Evolutionary conservation across 1,140 invertebrate genomes (phyloP), one percentile per base, ranked within the genome.

Genomic region (Lethocerus indicus): DNA sequence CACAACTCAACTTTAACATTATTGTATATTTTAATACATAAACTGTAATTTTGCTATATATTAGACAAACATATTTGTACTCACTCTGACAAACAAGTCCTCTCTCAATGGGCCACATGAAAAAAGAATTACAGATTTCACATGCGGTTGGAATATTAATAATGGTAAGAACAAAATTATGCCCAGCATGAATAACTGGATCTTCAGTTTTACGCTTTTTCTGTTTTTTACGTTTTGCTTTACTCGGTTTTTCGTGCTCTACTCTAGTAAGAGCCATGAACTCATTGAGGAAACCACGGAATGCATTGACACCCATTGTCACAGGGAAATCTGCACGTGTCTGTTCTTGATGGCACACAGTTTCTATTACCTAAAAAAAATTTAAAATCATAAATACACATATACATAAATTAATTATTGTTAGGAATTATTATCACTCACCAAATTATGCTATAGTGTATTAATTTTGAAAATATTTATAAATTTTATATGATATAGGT

Each of bases 61-160:
- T 20, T 16, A 47, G 13, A 48, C 26, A 50, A 20, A 23, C 14
- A 23, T 32, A 50, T 47, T 43, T 12, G 29, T 40, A 71, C 70
- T 71, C 67, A 79, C 78, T 76, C 66, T 79, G 75, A 65, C 83
- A 86, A 52, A 84, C 82, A 41, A 91, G 76, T 27, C 88, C 87
- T 52, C 88, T 74, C 61, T 95, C 90, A 39, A 92, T 84, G 27
- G 91, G 87, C 90, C 90, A 94, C 78, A 85, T 83, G 63, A 95
- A 89, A 65, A 93, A 87, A 1, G 84, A 86, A 57, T 81, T 83
- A 67, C 92, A 97, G 23, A 92, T 80, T 70, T 97, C 92, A 67
- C 92, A 97, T 54, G 87, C 89, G 1, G 90, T 97, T 3, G 89
- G 88, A 58, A 96, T 95, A 67, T 92, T 94, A 53, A 95, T 91